phyloP scores from a whole-genome alignment of 1,140 invertebrate species.

The Solenopsis invicta region DNA sequence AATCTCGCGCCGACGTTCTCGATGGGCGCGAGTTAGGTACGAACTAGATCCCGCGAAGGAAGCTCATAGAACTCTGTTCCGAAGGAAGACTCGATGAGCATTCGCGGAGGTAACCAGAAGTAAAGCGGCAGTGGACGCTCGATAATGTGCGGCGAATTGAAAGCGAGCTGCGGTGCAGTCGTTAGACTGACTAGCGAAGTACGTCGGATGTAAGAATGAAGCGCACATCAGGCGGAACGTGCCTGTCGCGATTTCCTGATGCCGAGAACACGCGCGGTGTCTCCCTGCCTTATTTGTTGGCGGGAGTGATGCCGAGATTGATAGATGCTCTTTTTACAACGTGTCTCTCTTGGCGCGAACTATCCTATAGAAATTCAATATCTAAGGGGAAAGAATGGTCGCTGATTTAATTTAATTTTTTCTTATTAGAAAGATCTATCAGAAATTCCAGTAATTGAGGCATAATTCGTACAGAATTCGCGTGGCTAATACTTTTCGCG shows the following conservation, averaged over 20 bases:
- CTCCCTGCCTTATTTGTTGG: slow-evolving; percentile 73
- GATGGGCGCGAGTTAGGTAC: background rate
- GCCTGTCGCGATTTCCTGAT: slow-evolving; percentile 70
- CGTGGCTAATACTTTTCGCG: background rate
- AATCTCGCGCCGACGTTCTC: slow-evolving; percentile 66
- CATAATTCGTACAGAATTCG: background rate
- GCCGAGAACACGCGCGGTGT: slow-evolving; percentile 41
- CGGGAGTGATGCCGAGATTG: slow-evolving; percentile 52
- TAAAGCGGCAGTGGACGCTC: slow-evolving; percentile 22
- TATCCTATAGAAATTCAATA: slow-evolving; percentile 54
- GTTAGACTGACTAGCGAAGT: slow-evolving; percentile 63
- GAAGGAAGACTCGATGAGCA: background rate
- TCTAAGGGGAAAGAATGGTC: background rate
- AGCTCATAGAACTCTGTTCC: background rate
- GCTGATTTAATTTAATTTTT: background rate
- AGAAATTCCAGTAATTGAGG: background rate
- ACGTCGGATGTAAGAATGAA: slow-evolving; percentile 67
- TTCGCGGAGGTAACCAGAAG: slow-evolving; percentile 1
- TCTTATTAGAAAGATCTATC: background rate
- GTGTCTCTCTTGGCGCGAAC: background rate
- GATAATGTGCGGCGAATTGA: slow-evolving; percentile 72
- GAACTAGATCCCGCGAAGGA: slow-evolving; percentile 17
- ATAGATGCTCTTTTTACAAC: slow-evolving; percentile 53
- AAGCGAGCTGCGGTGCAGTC: slow-evolving; percentile 65
- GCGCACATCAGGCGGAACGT: slow-evolving; percentile 62